Base-by-base conservation (phyloP, 92 coral and sea anemone genomes). In the Epizoanthus scotinus region DNA sequence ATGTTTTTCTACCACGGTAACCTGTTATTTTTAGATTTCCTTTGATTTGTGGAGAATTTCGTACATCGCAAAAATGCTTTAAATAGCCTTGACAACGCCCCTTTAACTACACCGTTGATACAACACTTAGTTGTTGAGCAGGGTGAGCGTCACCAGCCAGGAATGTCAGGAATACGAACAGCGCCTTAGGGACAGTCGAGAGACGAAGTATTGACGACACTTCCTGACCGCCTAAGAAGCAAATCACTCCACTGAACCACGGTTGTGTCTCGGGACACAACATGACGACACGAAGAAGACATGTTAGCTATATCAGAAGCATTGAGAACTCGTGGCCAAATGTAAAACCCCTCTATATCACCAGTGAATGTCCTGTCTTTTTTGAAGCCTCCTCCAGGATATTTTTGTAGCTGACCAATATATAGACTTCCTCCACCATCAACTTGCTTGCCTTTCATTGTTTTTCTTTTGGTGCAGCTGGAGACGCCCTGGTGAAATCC, bases 291-390 rank as follows among this genome's bases (percentile, higher is more conserved):
- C 10, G 78, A 72, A 18, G 26, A 26, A 27, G 63, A 27, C 78
- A 72, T 72, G 24, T 72, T 22, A 8, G 8, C 13, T 12, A 73
- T 73, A 5, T 73, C 79, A 38, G 9, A 28, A 14, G 65, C 20
- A 8, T 22, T 19, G 19, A 73, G 24, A 12, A 54, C 64, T 12
- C 65, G 56, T 17, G 79, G 79, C 79, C 79, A 73, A 63, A 73
- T 0, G 19, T 73, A 73, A 55, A 73, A 73, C 19, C 79, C 79
- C 28, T 47, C 17, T 18, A 73, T 73, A 31, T 73, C 29, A 5
- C 79, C 79, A 8, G 12, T 54, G 79, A 73, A 73, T 26, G 64
- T 56, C 0, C n/a, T 27, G 6, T n/a, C 8, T 8, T 0, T 31
- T 6, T 56, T 8, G 10, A 73, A 73, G 0, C 79, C 79, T 0